Percentiles rank a stretch among this genome's conserved stretches.
phyloP scores from a whole-genome alignment of 1,140 invertebrate genomes.

The Hylyphantes graminicola region DNA sequence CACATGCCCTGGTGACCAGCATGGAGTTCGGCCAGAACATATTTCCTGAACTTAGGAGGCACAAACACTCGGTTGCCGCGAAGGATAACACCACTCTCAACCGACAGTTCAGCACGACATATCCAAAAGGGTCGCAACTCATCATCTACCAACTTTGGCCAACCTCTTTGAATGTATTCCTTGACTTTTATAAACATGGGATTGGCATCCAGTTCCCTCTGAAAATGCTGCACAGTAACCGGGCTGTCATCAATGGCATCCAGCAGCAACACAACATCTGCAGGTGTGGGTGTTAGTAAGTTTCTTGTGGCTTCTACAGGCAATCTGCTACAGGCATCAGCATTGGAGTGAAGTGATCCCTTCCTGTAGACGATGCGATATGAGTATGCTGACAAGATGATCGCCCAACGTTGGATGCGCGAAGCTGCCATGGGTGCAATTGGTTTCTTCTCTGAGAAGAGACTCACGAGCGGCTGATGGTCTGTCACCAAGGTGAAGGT shows the following conservation, averaged over 20 bases:
- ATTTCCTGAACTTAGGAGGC: conserved; percentile 58
- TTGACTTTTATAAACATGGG: conserved; percentile 41
- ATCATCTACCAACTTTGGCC: conserved; percentile 43
- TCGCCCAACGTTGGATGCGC: conserved; percentile 67
- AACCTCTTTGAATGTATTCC: conserved; percentile 55
- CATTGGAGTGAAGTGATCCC: conserved; percentile 62
- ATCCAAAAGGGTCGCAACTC: conserved; percentile 22
- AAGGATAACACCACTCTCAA: conserved; percentile 3
- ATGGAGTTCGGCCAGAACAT: conserved; percentile 64
- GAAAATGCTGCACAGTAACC: conserved; percentile 31
- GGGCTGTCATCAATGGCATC: conserved; percentile 34
- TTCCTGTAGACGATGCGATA: conserved; percentile 66
- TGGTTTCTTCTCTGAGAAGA: conserved; percentile 66
- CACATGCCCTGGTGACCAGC: conserved; percentile 63
- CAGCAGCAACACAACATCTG: conserved; percentile 15
- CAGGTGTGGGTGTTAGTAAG: background rate
- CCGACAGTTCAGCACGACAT: conserved; percentile 24
- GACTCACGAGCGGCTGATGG: conserved; percentile 68
- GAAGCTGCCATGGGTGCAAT: conserved; percentile 64
- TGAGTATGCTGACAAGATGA: conserved; percentile 65
- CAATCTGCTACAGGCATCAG: conserved; percentile 63
- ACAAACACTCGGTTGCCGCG: conserved; percentile 57
- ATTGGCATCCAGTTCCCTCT: conserved; percentile 31
- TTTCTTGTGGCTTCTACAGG: conserved; percentile 16
- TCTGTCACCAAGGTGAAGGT: conserved; percentile 70